A percentile compares a stretch with the other conserved stretches of the same genome.
phyloP scores from a whole-genome alignment of 2,113 vertebrate genomes.

The Sminthopsis crassicaudata region DNA sequence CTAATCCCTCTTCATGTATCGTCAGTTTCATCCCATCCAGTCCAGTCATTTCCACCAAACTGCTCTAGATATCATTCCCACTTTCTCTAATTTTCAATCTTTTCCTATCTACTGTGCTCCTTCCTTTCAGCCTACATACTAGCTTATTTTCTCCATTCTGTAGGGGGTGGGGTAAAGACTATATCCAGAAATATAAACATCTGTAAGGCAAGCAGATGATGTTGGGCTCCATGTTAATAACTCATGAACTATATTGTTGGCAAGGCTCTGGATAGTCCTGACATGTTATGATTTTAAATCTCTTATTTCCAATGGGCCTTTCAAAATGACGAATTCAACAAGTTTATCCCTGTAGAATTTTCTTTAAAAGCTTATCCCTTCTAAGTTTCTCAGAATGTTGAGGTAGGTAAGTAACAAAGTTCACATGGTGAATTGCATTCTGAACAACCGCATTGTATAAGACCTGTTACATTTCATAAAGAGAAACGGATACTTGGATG shows the following conservation, averaged over 20 bases:
- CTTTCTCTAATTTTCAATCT: no score
- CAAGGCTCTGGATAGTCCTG: neutral
- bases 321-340: neutral
- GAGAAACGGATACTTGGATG: neutral
- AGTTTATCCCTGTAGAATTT: neutral
- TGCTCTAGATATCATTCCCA: no score
- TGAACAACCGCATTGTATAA: neutral
- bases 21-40: no score
- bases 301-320: neutral
- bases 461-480: neutral
- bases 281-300: neutral
- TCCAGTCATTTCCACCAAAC: no score
- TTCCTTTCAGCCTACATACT: no score
- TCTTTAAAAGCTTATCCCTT: neutral
- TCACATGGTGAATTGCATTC: neutral
- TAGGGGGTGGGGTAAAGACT: no score
- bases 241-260: neutral
- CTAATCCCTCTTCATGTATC: no score
- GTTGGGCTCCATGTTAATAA: neutral
- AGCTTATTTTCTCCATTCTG: no score
- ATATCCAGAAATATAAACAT: no score
- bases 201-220: no score
- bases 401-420: no score
- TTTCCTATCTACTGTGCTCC: no score
- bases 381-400: neutral